phyloP scores from a whole-genome alignment of 1,140 invertebrate genomes.

The Diprion similis region DNA sequence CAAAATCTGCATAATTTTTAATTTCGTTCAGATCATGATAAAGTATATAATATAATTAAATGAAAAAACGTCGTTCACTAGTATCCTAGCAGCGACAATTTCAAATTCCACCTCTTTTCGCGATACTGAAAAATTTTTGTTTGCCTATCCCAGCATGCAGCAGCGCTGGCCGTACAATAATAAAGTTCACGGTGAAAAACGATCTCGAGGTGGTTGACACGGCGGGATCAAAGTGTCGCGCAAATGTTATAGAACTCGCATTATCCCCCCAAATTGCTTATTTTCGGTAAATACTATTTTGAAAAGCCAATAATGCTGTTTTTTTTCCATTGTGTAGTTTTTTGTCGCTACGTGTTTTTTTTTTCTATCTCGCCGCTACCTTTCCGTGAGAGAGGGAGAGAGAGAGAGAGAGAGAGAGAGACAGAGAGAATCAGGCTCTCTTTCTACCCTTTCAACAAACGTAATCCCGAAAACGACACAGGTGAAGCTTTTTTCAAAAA shows the following conservation, averaged over 20 bases:
- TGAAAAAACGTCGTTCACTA: no score
- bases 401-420: neutral
- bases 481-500: constrained; percentile 52
- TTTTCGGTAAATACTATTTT: constrained; percentile 64
- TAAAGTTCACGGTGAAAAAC: no score
- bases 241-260: constrained; percentile 15
- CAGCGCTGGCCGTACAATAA: no score
- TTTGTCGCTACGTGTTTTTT: constrained; percentile 28
- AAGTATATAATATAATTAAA: no score
- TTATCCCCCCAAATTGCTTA: constrained; percentile 61
- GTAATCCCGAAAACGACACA: constrained; percentile 59
- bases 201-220: no score
- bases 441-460: constrained; percentile 42
- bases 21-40: no score
- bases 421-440: constrained; percentile 14
- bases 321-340: constrained; percentile 53
- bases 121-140: no score
- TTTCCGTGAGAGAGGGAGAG: neutral
- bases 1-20: no score
- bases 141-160: no score
- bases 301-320: constrained; percentile 63
- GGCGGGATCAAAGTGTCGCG: no score
- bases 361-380: constrained; percentile 30
- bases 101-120: no score
- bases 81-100: no score